Conservation (phyloP, 2,888 invertebrate genomes). For the Pristionchus arcanus region DNA sequence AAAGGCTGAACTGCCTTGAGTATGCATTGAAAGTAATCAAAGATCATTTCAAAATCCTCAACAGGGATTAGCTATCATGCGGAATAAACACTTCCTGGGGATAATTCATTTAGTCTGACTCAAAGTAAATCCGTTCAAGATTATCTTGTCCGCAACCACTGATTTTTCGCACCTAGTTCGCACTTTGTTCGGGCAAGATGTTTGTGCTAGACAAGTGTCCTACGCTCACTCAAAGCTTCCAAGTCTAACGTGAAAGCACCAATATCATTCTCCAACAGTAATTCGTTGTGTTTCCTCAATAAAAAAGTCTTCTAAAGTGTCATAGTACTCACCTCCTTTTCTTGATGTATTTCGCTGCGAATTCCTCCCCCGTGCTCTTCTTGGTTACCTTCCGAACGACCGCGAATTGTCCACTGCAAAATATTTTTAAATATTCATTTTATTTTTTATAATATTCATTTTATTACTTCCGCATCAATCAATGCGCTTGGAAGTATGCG, state of each 20-base stretch:
- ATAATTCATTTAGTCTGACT: neutral
- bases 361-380: slow-evolving; percentile 82
- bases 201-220: neutral
- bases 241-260: too few relatives aligned
- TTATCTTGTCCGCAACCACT: neutral
- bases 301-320: slow-evolving; percentile 82
- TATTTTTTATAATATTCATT: neutral
- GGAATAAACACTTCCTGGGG: neutral
- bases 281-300: too few relatives aligned
- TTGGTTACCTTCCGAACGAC: slow-evolving; percentile 84
- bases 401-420: slow-evolving; percentile 85
- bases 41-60: neutral
- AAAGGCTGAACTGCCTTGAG: too few relatives aligned
- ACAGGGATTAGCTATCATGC: neutral
- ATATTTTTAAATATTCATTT: neutral
- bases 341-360: slow-evolving; percentile 85
- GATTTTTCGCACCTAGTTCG: neutral
- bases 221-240: too few relatives aligned
- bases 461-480: too few relatives aligned
- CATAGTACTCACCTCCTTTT: slow-evolving; percentile 78
- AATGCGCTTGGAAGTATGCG: too few relatives aligned
- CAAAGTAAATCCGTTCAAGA: neutral
- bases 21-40: neutral
- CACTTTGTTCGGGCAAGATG: neutral
- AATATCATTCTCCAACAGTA: too few relatives aligned